Evolutionary conservation across 2,113 vertebrate species (phyloP), one percentile per base, ranked within the genome.

Genomic region (Laterallus jamaicensis): DNA sequence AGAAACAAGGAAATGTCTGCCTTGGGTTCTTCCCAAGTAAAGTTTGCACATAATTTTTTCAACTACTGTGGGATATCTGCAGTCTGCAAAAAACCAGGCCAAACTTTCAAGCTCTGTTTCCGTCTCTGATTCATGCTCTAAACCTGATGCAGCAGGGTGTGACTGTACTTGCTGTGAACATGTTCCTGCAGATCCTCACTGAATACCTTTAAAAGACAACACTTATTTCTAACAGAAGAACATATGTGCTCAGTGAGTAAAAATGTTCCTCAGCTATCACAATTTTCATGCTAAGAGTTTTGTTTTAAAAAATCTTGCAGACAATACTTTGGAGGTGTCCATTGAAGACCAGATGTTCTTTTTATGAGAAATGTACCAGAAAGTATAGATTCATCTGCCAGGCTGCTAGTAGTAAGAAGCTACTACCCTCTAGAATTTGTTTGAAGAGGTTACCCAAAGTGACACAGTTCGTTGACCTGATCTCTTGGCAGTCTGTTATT

Each of bases 151-250:
- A 97, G 67, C 68, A 86, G 95, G 93, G 94, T 95, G 95, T 96
- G 97, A 93, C 83, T 95, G 37, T 73, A 0, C 90, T 35, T 71
- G 29, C 32, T 63, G 39, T 52, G 73, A 97, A 94, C 97, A 66
- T 95, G 97, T 96, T 88, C 60, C 1, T 82, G 44, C 97, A 97
- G 56, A 94, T 97, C 86, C 79, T 90, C 6, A 1, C 40, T 91
- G 87, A 87, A 95, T 62, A 52, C 92, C 74, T 96, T 80, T 84
- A 60, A 97, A 97, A 92, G 67, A 86, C 88, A 60, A 52, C 5
- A 20, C 82, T 95, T 86, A 7, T 40, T 94, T 90, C 92, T 95
- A 81, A 73, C 49, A 75, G 93, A 94, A 68, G 52, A 97, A 94
- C 26, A 11, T 91, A 54, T 49, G 85, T 92, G 75, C 55, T 97